These are phyloP conservation scores for Periphyllus acericola DNA, from an alignment of 2,888 invertebrate species.

Conservation along the genomic window DNA sequence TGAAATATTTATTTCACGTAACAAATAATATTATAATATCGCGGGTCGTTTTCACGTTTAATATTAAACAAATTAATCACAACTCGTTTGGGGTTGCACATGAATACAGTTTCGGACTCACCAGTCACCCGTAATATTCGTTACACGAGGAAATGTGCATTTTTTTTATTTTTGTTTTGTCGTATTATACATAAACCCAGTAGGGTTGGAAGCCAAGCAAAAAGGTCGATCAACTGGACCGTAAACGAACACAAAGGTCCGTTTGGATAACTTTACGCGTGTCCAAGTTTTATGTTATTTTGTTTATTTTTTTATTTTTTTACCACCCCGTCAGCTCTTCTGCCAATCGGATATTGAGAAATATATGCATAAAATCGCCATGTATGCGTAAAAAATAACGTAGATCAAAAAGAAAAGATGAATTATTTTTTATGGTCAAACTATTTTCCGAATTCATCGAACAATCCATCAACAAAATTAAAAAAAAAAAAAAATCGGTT, in stretches of 20 bases:
- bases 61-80: background rate
- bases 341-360: constrained; percentile 53
- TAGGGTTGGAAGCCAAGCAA: constrained; percentile 52
- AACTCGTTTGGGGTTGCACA: background rate
- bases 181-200: constrained; percentile 41
- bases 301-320: constrained; percentile 45
- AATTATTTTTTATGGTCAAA: background rate
- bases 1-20: background rate
- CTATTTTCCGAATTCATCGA: constrained; percentile 28
- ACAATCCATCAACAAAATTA: constrained; percentile 58
- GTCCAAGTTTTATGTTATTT: constrained; percentile 60
- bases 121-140: background rate
- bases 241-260: constrained; percentile 61
- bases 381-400: constrained; percentile 46
- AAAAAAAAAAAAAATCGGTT: constrained; percentile 11
- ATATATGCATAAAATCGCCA: constrained; percentile 44
- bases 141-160: constrained; percentile 31
- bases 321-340: constrained; percentile 39
- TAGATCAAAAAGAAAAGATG: constrained; percentile 44
- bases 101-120: constrained; percentile 34
- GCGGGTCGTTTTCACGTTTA: background rate
- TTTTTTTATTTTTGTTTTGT: constrained; percentile 10
- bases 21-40: background rate
- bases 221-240: constrained; percentile 61
- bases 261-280: constrained; percentile 61